phyloP scores from a whole-genome alignment of 2,797 vertebrate species.

The Momotus momota region DNA sequence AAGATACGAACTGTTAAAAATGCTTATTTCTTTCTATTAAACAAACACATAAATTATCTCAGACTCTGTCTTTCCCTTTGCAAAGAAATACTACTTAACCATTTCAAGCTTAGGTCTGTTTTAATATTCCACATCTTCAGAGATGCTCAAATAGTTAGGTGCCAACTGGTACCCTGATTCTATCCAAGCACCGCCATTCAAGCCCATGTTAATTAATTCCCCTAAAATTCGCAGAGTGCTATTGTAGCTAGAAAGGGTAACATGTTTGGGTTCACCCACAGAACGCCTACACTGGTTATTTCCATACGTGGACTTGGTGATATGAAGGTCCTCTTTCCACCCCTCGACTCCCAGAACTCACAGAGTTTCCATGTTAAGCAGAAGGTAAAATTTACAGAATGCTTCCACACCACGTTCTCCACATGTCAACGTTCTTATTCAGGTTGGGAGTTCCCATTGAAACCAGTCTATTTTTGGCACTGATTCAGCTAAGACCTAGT shows the following conservation, averaged over 20 bases:
- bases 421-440: neutral
- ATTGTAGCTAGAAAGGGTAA: neutral
- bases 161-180: neutral
- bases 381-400: neutral
- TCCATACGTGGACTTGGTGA: accelerated
- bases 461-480: neutral
- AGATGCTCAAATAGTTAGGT: neutral
- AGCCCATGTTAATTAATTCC: neutral
- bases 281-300: accelerated
- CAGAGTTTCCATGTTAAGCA: accelerated
- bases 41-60: neutral
- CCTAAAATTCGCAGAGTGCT: neutral
- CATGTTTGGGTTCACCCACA: neutral
- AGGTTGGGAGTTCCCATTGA: neutral
- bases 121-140: neutral
- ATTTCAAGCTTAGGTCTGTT: neutral
- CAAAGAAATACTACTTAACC: neutral
- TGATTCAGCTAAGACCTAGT: neutral
- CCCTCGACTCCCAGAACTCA: accelerated
- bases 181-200: neutral
- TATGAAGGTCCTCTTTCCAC: neutral
- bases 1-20: slow-evolving; percentile 37
- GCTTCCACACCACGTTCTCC: accelerated
- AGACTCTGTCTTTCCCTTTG: neutral
- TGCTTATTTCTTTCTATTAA: slow-evolving; percentile 2